Conservation (phyloP, 2,888 invertebrate species). For the Phortica okadai region DNA sequence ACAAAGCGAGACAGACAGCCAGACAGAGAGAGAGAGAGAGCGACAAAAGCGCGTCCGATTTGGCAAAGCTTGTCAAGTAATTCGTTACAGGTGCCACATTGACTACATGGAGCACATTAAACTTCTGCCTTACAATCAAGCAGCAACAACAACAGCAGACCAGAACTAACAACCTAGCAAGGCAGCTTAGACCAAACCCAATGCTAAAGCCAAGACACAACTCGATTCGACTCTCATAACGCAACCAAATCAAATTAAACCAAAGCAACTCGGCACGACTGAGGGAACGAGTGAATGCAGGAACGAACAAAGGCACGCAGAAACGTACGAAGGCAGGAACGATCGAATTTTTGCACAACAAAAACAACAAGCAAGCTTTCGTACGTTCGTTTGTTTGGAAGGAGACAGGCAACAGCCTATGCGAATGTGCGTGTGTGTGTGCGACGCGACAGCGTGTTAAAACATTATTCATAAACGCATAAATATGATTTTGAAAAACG, state of each 20-base stretch:
- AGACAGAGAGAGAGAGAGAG: neutral
- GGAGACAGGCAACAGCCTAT: neutral
- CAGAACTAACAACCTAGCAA: conserved; percentile 44
- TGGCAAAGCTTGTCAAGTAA: conserved; percentile 9
- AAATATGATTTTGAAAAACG: conserved; percentile 54
- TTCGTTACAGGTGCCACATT: conserved; percentile 19
- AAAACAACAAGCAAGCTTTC: neutral
- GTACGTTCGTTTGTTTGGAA: neutral
- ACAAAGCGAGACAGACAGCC: no score
- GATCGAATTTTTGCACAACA: neutral
- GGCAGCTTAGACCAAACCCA: conserved; percentile 27
- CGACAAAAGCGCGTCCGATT: neutral
- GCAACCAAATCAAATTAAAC: no score
- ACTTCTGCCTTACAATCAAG: conserved; percentile 18
- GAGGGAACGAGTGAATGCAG: no score
- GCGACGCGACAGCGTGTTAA: conserved; percentile 43
- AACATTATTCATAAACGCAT: conserved; percentile 70
- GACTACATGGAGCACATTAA: neutral
- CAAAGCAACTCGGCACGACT: no score
- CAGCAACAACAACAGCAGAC: conserved; percentile 31
- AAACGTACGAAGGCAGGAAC: neutral
- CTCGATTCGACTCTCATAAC: no score
- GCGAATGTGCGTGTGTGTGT: neutral
- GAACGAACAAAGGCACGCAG: no score
- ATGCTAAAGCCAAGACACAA: neutral